Percentiles rank a stretch among this genome's conserved stretches.
Evolutionary conservation across 2,113 vertebrate genomes (phyloP).

Genomic region (Thunnus thynnus): DNA sequence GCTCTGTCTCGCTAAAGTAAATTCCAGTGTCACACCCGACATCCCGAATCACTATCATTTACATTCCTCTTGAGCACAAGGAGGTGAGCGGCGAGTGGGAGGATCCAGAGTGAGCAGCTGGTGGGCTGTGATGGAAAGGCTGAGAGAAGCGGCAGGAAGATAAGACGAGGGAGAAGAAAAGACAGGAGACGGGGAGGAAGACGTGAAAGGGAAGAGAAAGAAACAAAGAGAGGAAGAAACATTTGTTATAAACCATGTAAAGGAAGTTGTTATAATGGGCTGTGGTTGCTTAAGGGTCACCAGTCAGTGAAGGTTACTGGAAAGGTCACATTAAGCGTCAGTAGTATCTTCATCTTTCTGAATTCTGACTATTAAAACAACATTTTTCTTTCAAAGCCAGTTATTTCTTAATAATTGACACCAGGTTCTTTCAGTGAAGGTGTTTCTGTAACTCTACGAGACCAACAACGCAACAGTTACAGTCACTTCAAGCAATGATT

Average conservation of each 20-base stretch:
- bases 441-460: no score
- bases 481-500: no score
- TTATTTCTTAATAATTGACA: no score
- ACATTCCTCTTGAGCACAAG: slow-evolving; percentile 54
- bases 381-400: no score
- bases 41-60: slow-evolving; percentile 66
- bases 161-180: neutral
- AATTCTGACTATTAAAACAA: no score
- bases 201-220: neutral
- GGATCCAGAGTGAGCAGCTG: slow-evolving; percentile 43
- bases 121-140: slow-evolving; percentile 38
- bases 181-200: neutral
- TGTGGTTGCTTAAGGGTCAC: slow-evolving; percentile 3
- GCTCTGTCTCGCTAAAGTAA: slow-evolving; percentile 44
- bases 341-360: neutral
- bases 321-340: slow-evolving; percentile 12
- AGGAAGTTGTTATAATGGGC: slow-evolving; percentile 35
- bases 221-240: neutral
- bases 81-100: slow-evolving; percentile 54
- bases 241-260: slow-evolving; percentile 2
- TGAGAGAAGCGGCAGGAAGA: slow-evolving; percentile 17
- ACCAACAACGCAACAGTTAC: no score
- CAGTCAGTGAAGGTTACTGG: neutral
- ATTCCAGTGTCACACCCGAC: slow-evolving; percentile 62
- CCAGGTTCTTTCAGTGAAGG: no score